phyloP scores from a whole-genome alignment of 2,797 vertebrate species.

The Serranus cabrilla region DNA sequence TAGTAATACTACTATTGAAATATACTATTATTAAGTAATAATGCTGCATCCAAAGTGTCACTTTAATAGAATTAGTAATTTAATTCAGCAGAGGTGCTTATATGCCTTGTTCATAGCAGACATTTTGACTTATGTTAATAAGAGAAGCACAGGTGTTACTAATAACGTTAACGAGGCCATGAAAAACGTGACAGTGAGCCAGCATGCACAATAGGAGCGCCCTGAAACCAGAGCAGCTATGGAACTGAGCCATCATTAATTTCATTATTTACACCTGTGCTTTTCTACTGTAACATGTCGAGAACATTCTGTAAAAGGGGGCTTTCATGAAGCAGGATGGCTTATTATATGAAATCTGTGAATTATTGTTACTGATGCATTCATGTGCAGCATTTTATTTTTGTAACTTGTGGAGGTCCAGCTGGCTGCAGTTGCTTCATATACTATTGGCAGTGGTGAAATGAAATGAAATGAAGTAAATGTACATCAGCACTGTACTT shows the following conservation, averaged over 20 bases:
- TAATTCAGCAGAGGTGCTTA: too few species aligned
- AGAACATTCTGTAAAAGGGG: not conserved
- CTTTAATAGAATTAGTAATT: not conserved
- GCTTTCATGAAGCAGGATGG: not conserved
- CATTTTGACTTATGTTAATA: not conserved
- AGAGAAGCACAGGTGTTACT: constrained; percentile 7
- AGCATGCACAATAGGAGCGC: not conserved
- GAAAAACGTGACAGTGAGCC: not conserved
- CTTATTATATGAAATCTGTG: not conserved
- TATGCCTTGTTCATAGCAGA: not conserved
- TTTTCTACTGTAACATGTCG: not conserved
- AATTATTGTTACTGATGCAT: not conserved
- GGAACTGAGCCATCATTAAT: not conserved
- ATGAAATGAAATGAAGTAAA: too few species aligned
- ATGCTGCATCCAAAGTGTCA: not conserved
- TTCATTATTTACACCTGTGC: constrained; percentile 2
- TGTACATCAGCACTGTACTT: too few species aligned
- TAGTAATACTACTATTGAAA: not conserved
- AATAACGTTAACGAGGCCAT: not conserved
- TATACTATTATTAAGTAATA: not conserved
- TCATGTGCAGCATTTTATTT: not conserved
- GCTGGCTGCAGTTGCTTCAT: not conserved
- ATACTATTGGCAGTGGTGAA: too few species aligned
- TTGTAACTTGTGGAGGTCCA: not conserved
- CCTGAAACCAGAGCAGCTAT: not conserved